Percentiles rank a stretch among this genome's conserved stretches.
phyloP scores from a whole-genome alignment of 2,888 invertebrate genomes.

The Habrosyne pyritoides region DNA sequence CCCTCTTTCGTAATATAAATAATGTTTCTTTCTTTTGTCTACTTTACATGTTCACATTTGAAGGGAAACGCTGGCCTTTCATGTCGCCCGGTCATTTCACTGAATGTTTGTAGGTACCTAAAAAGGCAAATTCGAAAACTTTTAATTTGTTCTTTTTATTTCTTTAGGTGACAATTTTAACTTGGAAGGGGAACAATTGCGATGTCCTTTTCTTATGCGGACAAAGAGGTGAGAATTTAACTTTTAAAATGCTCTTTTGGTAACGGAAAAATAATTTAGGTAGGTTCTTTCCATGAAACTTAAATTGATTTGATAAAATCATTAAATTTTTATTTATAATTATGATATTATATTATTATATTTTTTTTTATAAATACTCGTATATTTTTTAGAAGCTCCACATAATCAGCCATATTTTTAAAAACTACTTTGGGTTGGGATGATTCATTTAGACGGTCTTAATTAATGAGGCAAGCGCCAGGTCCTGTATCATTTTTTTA shows the following conservation, averaged over 20 bases:
- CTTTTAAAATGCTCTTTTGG: neutral
- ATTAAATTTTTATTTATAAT: too few species aligned
- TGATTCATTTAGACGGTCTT: too few species aligned
- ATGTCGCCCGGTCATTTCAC: conserved; percentile 3
- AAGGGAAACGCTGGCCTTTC: conserved; percentile 4
- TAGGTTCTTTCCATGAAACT: neutral
- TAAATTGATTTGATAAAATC: too few species aligned
- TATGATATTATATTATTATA: too few species aligned
- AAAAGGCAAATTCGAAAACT: conserved; percentile 23
- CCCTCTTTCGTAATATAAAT: conserved; percentile 17
- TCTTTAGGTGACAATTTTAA: conserved; percentile 22
- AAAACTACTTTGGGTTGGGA: too few species aligned
- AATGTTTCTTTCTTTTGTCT: conserved; percentile 19
- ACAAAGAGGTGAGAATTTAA: neutral
- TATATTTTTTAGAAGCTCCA: too few species aligned
- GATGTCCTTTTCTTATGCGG: neutral
- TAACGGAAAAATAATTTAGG: neutral
- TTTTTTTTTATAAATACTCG: too few species aligned
- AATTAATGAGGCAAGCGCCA: too few species aligned
- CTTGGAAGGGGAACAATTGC: conserved; percentile 10
- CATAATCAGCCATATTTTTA: too few species aligned
- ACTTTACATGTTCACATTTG: conserved; percentile 8
- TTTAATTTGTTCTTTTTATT: conserved; percentile 34
- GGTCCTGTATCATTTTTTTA: too few species aligned
- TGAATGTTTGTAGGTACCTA: conserved; percentile 2